Base-by-base conservation (phyloP, 1,140 invertebrate species). In the Lycorma delicatula region DNA sequence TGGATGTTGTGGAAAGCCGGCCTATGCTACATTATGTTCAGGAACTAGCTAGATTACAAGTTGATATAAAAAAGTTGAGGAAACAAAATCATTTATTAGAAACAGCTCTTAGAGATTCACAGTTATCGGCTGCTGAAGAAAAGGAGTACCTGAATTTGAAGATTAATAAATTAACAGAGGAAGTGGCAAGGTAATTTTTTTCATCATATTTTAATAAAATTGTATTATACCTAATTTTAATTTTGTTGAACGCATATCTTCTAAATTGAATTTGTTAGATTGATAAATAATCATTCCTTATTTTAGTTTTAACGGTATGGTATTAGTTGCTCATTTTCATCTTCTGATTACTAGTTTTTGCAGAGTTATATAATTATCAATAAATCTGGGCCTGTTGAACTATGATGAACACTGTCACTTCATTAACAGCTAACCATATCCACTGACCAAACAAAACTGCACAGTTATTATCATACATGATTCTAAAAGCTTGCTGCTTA, bases 21-120 rank as follows among this genome's bases (percentile, higher is more conserved):
- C 84, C 85, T 59, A 83, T 93, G 75, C 67, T 93, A 18, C 87
- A 91, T 74, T 91, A 91, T 69, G 84, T 82, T 46, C 87, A 93
- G 69, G 89, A 93, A 71, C 69, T 90, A 55, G 85, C 89, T 0
- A 72, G 89, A 6, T 84, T 84, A 67, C 87, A 92, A 62, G 82
- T 91, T 9, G 88, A 92, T 67, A 81, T 92, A 36, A 78, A 82
- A 0, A 76, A 78, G 36, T 73, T 91, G 6, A 75, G 88, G 55
- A 85, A 83, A 66, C 79, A 85, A 50, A 87, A 88, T 65, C 79
- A 84, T 58, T 75, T 81, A 38, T 68, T 89, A 1, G 88, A 93
- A 70, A 78, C 79, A 16, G 73, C 79, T 0, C 71, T 86, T 9
- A 68, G 85, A 20, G 84, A 87, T 63, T 72, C 81, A 25, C 79